Evolutionary conservation across 2,113 vertebrate genomes (phyloP).

Genomic region (Aptenodytes forsteri): DNA sequence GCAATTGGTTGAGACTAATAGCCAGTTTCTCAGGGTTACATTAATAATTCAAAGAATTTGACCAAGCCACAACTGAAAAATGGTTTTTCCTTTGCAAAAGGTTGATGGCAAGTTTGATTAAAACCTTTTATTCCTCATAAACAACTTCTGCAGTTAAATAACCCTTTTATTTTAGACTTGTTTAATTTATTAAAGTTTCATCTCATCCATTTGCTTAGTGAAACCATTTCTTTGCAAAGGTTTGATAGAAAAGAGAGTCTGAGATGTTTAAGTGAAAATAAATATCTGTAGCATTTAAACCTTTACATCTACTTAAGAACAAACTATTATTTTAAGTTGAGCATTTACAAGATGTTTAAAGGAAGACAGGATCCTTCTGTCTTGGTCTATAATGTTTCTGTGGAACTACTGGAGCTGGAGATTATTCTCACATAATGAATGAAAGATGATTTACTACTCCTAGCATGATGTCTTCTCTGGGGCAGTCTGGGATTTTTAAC

Average conservation of each 20-base stretch:
- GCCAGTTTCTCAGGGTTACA: constrained; percentile 53
- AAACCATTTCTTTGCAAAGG: background rate
- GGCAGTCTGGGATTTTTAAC: background rate
- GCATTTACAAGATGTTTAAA: background rate
- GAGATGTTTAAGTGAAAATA: background rate
- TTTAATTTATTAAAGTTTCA: background rate
- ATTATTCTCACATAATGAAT: background rate
- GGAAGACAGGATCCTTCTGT: background rate
- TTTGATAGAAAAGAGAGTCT: background rate
- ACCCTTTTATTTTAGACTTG: background rate
- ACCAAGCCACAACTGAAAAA: constrained; percentile 45
- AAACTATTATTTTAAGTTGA: background rate
- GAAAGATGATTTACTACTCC: background rate
- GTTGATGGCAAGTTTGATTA: constrained; percentile 44
- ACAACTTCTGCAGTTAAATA: constrained; percentile 9
- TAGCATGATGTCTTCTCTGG: background rate
- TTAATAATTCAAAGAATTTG: constrained; percentile 58
- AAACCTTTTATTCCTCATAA: constrained; percentile 26
- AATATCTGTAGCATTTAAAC: background rate
- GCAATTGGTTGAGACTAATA: constrained; percentile 47
- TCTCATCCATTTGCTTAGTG: background rate
- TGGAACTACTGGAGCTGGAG: background rate
- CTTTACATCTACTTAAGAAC: background rate
- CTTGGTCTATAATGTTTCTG: background rate
- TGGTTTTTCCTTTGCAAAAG: constrained; percentile 45